Conservation (phyloP, 1,140 invertebrate species). For the Pseudomyrmex gracilis region DNA sequence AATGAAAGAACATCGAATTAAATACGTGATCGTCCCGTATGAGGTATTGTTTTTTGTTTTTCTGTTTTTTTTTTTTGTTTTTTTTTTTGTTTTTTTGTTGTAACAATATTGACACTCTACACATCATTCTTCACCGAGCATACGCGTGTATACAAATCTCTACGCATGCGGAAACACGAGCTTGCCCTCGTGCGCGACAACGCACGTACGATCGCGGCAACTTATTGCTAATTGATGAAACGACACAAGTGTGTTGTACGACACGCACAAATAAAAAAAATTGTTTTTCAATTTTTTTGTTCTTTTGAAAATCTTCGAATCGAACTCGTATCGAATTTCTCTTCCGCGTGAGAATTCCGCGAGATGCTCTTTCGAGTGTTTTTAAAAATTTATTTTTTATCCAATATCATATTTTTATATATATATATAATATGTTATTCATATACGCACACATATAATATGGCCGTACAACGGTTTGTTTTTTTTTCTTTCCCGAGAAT, state of each 20-base stretch:
- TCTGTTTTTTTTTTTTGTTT: no score
- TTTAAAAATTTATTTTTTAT: conserved; percentile 1
- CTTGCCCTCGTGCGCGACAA: conserved; percentile 14
- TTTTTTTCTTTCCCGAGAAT: conserved; percentile 17
- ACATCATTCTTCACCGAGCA: conserved; percentile 73
- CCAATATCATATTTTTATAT: neutral
- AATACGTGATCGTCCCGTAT: conserved; percentile 71
- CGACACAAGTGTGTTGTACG: conserved; percentile 70
- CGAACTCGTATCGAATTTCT: no score
- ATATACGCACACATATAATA: neutral
- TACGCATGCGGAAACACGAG: conserved; percentile 38
- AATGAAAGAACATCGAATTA: conserved; percentile 72
- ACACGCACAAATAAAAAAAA: conserved; percentile 69
- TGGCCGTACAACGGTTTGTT: conserved; percentile 8
- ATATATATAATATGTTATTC: neutral
- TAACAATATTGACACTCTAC: conserved; percentile 76
- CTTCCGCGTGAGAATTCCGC: neutral
- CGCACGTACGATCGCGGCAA: conserved; percentile 52
- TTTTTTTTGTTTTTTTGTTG: conserved; percentile 13
- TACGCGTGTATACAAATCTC: conserved; percentile 19
- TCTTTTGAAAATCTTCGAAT: conserved; percentile 37
- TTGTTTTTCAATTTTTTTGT: conserved; percentile 37
- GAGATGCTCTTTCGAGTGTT: conserved; percentile 24
- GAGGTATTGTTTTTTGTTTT: conserved; percentile 60
- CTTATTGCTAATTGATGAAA: conserved; percentile 72